Evolutionary conservation across 2,797 vertebrate genomes (phyloP).

Genomic region (Sphenodon punctatus): DNA sequence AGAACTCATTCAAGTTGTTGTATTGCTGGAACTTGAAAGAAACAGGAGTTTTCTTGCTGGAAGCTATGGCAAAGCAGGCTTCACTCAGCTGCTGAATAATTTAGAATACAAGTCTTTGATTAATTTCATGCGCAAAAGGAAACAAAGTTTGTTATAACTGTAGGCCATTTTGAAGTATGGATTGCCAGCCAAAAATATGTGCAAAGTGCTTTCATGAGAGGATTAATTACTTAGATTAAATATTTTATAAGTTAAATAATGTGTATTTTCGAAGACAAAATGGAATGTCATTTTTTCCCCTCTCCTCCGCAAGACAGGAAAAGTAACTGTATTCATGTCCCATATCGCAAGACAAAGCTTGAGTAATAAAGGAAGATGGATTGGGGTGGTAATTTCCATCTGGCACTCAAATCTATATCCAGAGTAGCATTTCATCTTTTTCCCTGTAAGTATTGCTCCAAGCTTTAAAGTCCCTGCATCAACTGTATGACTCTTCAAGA

Average conservation of each 20-base stretch:
- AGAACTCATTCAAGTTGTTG: not conserved
- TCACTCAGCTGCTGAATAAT: constrained; percentile 71
- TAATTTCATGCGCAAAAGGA: constrained; percentile 57
- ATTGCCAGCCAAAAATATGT: constrained; percentile 70
- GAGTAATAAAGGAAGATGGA: constrained; percentile 60
- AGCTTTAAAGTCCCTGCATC: constrained; percentile 45
- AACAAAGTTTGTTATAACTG: constrained; percentile 65
- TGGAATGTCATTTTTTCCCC: constrained; percentile 79
- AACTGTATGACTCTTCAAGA: constrained; percentile 24
- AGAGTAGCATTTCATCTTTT: constrained; percentile 55
- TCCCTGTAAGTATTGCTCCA: constrained; percentile 18
- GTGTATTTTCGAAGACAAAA: constrained; percentile 82
- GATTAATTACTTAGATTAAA: constrained; percentile 82
- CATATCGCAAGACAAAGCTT: constrained; percentile 61
- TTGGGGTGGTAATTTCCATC: constrained; percentile 65
- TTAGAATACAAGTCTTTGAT: constrained; percentile 67
- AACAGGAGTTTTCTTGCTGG: constrained; percentile 53
- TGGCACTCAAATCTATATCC: constrained; percentile 65
- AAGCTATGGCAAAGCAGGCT: constrained; percentile 61
- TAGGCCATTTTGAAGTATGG: constrained; percentile 58
- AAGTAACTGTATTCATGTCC: constrained; percentile 67
- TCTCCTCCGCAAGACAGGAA: constrained; percentile 65
- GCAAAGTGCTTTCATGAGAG: constrained; percentile 67
- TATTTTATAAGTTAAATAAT: constrained; percentile 85
- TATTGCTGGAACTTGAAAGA: constrained; percentile 38